A percentile compares a stretch with the other conserved stretches of the same genome.
These are phyloP conservation scores for Alviniconcha marisindica DNA, from an alignment of 1,140 invertebrate genomes.

Conservation along the genomic window DNA sequence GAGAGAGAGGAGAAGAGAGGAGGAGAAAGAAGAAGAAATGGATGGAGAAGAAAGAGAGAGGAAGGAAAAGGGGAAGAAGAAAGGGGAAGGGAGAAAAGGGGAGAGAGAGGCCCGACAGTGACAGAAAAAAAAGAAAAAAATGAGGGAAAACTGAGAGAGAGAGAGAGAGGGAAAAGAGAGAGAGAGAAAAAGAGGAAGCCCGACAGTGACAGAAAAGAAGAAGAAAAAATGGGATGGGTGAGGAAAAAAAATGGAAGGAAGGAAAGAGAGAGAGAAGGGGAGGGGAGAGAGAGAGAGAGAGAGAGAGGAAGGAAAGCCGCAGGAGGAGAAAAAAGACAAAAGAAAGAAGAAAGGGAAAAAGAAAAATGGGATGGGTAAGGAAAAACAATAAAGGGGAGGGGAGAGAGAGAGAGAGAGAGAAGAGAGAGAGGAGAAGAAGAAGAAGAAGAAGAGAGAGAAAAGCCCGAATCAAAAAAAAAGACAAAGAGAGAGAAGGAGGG, in stretches of 20 bases:
- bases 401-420: conserved; percentile 1
- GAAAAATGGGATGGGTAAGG: background rate
- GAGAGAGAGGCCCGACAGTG: background rate
- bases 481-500: background rate
- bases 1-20: background rate
- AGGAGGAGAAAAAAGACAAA: background rate
- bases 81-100: conserved; percentile 1
- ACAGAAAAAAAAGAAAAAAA: background rate
- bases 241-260: background rate
- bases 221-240: too few relatives aligned
- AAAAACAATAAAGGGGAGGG: background rate
- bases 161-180: background rate
- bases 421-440: background rate
- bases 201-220: background rate
- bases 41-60: background rate
- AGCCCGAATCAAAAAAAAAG: background rate
- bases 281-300: background rate
- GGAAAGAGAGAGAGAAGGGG: background rate
- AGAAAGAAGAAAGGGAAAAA: background rate
- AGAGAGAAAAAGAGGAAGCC: background rate
- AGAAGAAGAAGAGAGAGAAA: background rate
- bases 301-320: background rate
- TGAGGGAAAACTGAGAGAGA: background rate
- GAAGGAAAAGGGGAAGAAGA: background rate
- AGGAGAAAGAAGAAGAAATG: background rate